phyloP scores from a whole-genome alignment of 2,797 vertebrate genomes.

The Myiothlypis coronata region DNA sequence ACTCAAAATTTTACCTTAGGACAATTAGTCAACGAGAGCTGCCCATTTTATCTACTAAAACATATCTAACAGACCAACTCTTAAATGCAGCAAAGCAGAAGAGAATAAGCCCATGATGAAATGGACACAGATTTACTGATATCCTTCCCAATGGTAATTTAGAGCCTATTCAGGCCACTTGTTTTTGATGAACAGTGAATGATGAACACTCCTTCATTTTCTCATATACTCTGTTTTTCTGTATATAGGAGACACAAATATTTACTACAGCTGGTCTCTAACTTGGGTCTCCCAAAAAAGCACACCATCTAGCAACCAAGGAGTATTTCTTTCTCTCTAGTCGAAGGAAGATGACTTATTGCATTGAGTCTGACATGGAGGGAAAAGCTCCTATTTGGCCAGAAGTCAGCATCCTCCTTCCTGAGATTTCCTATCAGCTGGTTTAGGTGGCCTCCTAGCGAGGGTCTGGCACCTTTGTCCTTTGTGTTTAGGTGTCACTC shows the following conservation, averaged over 20 bases:
- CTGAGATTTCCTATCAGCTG: not conserved
- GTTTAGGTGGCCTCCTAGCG: not conserved
- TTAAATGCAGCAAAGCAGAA: not conserved
- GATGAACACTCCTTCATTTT: not conserved
- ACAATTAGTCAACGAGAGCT: not conserved
- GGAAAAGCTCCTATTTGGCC: not conserved
- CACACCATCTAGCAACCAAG: not conserved
- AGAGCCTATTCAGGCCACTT: not conserved
- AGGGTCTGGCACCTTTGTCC: not conserved
- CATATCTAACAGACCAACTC: not conserved
- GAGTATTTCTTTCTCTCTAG: not conserved
- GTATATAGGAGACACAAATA: not conserved
- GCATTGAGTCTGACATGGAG: not conserved
- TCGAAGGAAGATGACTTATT: not conserved
- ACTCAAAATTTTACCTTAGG: not conserved
- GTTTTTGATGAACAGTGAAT: not conserved
- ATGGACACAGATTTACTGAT: not conserved
- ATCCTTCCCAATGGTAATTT: not conserved
- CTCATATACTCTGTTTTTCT: not conserved
- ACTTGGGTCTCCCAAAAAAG: not conserved
- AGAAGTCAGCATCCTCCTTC: not conserved
- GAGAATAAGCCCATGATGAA: not conserved
- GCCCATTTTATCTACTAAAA: not conserved
- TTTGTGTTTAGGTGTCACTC: not conserved
- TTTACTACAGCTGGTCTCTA: not conserved